Percentiles rank a stretch among this genome's conserved stretches.
Conservation (phyloP, 2,888 invertebrate genomes). For the Mesochorus sp. region DNA sequence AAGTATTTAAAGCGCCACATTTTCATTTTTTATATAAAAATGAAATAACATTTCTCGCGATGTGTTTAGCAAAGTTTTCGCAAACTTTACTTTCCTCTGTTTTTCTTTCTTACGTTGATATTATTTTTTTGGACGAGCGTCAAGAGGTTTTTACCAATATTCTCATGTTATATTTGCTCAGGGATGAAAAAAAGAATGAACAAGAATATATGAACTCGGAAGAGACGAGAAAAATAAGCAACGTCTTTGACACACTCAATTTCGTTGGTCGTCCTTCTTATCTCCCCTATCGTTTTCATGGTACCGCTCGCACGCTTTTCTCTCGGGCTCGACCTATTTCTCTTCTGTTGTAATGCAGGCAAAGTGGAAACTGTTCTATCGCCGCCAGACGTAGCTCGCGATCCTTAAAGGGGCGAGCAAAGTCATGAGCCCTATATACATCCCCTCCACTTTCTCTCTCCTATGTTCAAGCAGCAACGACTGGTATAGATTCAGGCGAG, state of each 20-base stretch:
- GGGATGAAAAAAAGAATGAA: background rate
- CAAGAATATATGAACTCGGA: background rate
- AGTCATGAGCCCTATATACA: slow-evolving; percentile 41
- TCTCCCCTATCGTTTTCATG: slow-evolving; percentile 49
- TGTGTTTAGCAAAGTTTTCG: too few species aligned
- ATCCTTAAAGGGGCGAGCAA: slow-evolving; percentile 58
- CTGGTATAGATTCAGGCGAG: slow-evolving; percentile 17
- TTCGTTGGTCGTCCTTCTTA: slow-evolving; percentile 30
- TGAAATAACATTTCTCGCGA: too few species aligned
- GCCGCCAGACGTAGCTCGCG: slow-evolving; percentile 56
- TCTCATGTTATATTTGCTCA: background rate
- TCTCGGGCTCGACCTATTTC: slow-evolving; percentile 35
- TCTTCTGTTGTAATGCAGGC: slow-evolving; percentile 43
- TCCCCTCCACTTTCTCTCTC: background rate
- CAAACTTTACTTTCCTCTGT: background rate
- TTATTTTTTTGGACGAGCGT: background rate
- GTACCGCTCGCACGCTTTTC: slow-evolving; percentile 44
- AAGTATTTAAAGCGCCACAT: too few species aligned
- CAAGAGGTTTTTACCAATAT: background rate
- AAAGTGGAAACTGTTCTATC: slow-evolving; percentile 61
- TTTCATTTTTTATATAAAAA: too few species aligned
- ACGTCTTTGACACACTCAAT: slow-evolving; percentile 41
- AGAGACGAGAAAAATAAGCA: slow-evolving; percentile 7
- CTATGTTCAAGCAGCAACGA: slow-evolving; percentile 32
- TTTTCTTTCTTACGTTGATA: background rate